Conservation (phyloP, 2,888 invertebrate species). For the Drosophila cracens region DNA sequence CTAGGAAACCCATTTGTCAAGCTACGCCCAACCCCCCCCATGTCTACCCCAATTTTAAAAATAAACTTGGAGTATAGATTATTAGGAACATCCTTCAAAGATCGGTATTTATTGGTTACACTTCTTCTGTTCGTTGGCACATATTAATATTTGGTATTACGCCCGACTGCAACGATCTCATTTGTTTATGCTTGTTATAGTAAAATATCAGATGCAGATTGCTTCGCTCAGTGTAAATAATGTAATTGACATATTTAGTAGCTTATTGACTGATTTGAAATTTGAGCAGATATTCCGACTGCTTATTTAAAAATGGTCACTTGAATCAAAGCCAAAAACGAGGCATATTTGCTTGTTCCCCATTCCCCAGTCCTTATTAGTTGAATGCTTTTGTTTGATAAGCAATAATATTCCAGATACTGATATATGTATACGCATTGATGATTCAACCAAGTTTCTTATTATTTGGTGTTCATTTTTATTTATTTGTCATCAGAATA, state of each 20-base stretch:
- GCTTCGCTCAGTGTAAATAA: background rate
- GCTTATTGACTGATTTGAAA: background rate
- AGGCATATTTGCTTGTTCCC: no score
- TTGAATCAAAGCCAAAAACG: no score
- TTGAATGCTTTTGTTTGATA: no score
- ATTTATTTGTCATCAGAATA: background rate
- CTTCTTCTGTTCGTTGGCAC: background rate
- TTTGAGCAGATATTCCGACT: background rate
- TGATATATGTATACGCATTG: slow-evolving; percentile 25
- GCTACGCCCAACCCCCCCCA: no score
- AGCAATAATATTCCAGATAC: background rate
- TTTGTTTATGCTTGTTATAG: background rate
- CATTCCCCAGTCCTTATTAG: no score
- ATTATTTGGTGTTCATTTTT: slow-evolving; percentile 17
- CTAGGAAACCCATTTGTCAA: no score
- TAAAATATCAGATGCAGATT: background rate
- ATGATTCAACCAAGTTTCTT: slow-evolving; percentile 48
- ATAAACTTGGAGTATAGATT: no score
- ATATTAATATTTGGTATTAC: background rate
- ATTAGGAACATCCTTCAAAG: no score
- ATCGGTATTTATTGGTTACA: no score
- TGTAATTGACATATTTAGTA: background rate
- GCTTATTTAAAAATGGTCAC: background rate
- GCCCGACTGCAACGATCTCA: background rate
- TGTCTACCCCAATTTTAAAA: no score